These are phyloP conservation scores for Zaprionus kolodkinae DNA, from an alignment of 1,140 invertebrate species.

Conservation along the genomic window DNA sequence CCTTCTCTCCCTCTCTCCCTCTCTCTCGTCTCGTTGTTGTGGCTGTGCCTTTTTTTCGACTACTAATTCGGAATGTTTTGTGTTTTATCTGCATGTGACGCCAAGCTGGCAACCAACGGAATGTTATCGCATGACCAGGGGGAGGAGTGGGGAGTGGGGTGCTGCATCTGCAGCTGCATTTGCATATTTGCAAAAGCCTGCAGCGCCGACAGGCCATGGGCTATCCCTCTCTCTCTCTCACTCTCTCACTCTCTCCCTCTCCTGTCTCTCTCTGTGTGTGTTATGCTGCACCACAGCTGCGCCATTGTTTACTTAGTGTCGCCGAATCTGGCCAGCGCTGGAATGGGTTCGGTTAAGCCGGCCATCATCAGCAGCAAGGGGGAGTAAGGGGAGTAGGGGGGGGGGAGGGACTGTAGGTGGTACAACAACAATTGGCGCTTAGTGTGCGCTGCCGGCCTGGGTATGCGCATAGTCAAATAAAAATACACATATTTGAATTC, in stretches of 20 bases:
- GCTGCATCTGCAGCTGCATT: slow-evolving; percentile 49
- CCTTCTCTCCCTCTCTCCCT: neutral
- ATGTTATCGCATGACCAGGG: slow-evolving; percentile 32
- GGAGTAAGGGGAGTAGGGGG: neutral
- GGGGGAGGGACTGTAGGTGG: neutral
- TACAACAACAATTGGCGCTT: slow-evolving; percentile 37
- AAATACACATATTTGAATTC: slow-evolving; percentile 70
- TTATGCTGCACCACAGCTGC: slow-evolving; percentile 76
- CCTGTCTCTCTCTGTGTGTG: slow-evolving; percentile 31
- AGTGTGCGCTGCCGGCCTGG: slow-evolving; percentile 35
- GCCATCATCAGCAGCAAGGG: neutral
- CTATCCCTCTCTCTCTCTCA: neutral
- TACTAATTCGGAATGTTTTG: slow-evolving; percentile 77
- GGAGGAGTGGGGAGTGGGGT: neutral
- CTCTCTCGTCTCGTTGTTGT: slow-evolving; percentile 20
- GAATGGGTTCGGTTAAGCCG: slow-evolving; percentile 24
- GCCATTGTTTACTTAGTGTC: slow-evolving; percentile 77
- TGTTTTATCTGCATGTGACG: slow-evolving; percentile 76
- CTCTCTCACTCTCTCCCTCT: neutral
- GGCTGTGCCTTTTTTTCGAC: slow-evolving; percentile 54
- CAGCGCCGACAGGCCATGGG: slow-evolving; percentile 45
- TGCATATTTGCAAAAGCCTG: slow-evolving; percentile 72
- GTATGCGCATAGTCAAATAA: slow-evolving; percentile 54
- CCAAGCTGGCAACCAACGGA: slow-evolving; percentile 36
- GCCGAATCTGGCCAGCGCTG: slow-evolving; percentile 65